Base-by-base conservation (phyloP, 2,113 vertebrate species). In the Nannobrachium achirus region DNA sequence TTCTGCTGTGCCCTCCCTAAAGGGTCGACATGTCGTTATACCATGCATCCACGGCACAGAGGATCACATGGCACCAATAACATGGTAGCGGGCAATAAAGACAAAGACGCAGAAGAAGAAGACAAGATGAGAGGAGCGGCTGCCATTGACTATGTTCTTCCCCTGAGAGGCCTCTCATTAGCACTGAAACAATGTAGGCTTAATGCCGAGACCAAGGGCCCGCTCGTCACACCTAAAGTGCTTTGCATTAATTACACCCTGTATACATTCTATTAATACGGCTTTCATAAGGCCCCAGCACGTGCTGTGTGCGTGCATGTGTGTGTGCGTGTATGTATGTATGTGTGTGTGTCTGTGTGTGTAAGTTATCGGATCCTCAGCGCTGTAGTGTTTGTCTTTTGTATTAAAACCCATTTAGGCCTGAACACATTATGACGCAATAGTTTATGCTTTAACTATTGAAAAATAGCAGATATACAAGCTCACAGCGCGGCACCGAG, bases 161-260 rank as follows among this genome's bases (percentile, higher is more conserved):
- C 66, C 80, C 42, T 15, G 81, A 76, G 79, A 83, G 69, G 25
- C 66, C 49, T 60, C 79, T 86, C 48, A 69, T 88, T 90, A 86
- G 78, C 55, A 59, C 53, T 78, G 75, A 85, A 87, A 89, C 86
- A 91, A 88, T 84, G 79, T 75, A 56, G 75, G 67, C 77, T 81
- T 81, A 83, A 80, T 82, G 66, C 70, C 4, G 57, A 77, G 73
- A 89, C 82, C 61, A 67, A 67, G 69, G 70, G 67, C 67, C 63
- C 73, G 61, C 71, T 74, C 78, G 63, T 86, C 79, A 84, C 81
- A 89, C 73, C 58, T 78, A 84, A 83, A 84, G 84, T 80, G 80
- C 84, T 87, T 88, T 87, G 73, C 71, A 83, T 89, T 83, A 76
- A 91, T 89, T 89, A 87, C 70, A 82, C 46, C 71, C 55, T 52